Conservation (phyloP, 1,140 invertebrate genomes). For the Laodelphax striatellus region DNA sequence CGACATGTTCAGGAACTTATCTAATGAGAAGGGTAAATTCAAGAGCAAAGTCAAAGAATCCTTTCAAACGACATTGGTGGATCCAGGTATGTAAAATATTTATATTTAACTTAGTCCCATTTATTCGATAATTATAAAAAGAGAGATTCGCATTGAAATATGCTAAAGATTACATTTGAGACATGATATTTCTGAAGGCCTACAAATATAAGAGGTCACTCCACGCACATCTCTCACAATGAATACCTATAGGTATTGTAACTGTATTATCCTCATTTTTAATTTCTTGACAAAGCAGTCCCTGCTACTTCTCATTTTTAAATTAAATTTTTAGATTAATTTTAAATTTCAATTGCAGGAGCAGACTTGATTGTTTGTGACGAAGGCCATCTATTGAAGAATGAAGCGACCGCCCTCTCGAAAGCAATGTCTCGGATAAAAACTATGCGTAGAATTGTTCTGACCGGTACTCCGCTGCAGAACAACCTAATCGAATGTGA, state of each 20-base stretch:
- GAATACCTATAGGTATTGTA: no score
- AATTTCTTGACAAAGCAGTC: no score
- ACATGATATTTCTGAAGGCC: no score
- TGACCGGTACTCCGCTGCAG: slow-evolving; percentile 92
- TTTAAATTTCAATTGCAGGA: slow-evolving; percentile 37
- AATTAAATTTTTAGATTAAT: background rate
- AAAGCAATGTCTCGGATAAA: slow-evolving; percentile 70
- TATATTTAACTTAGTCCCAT: no score
- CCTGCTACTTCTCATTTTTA: no score
- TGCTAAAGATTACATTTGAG: no score
- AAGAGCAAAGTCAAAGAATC: slow-evolving; percentile 47
- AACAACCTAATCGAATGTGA: slow-evolving; percentile 91
- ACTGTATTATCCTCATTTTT: no score
- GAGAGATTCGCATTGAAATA: no score
- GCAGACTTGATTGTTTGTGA: slow-evolving; percentile 88
- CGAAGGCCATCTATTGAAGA: slow-evolving; percentile 91
- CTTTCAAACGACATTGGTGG: slow-evolving; percentile 39
- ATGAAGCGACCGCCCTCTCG: slow-evolving; percentile 70
- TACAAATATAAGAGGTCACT: no score
- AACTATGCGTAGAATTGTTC: slow-evolving; percentile 69
- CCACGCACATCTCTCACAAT: no score
- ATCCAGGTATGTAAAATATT: slow-evolving; percentile 50
- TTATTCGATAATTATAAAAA: no score
- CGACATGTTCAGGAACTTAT: slow-evolving; percentile 80
- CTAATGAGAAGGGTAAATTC: slow-evolving; percentile 44